Evolutionary conservation across 2,888 invertebrate genomes (phyloP).

Genomic region (Clitarchus hookeri): DNA sequence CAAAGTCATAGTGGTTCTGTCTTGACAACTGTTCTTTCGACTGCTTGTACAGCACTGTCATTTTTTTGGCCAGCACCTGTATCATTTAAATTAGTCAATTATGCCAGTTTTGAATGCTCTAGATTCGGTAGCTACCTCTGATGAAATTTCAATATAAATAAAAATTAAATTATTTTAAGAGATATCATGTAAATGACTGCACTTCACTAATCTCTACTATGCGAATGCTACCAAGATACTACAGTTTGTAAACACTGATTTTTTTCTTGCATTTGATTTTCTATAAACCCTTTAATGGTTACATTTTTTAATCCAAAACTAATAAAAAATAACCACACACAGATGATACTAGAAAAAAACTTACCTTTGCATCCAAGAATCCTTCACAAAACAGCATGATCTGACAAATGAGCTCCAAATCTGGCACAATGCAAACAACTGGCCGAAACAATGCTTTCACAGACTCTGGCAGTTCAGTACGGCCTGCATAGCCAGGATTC

Average conservation of each 20-base stretch:
- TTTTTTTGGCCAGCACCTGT: slow-evolving; percentile 83
- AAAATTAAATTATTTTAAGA: too few species aligned
- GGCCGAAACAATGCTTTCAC: slow-evolving; percentile 91
- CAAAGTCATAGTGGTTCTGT: slow-evolving; percentile 94
- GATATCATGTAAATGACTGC: too few species aligned
- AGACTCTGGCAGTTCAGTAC: slow-evolving; percentile 89
- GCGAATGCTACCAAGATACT: too few species aligned
- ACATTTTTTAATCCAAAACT: too few species aligned
- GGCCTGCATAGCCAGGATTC: slow-evolving; percentile 93
- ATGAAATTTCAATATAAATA: too few species aligned
- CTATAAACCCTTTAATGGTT: too few species aligned
- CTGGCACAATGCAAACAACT: slow-evolving; percentile 90
- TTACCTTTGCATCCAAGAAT: slow-evolving; percentile 83
- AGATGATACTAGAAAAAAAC: not conserved
- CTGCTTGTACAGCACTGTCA: slow-evolving; percentile 88
- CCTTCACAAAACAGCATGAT: slow-evolving; percentile 93
- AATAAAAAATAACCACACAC: too few species aligned
- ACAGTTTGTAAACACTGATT: too few species aligned
- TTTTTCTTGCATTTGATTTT: too few species aligned
- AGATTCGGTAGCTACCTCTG: too few species aligned
- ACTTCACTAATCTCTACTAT: too few species aligned
- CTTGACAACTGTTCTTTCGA: slow-evolving; percentile 88
- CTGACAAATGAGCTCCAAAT: slow-evolving; percentile 88
- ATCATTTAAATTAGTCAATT: slow-evolving; percentile 24
- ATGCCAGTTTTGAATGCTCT: too few species aligned